phyloP scores from a whole-genome alignment of 2,797 vertebrate species.

The Allobates femoralis region DNA sequence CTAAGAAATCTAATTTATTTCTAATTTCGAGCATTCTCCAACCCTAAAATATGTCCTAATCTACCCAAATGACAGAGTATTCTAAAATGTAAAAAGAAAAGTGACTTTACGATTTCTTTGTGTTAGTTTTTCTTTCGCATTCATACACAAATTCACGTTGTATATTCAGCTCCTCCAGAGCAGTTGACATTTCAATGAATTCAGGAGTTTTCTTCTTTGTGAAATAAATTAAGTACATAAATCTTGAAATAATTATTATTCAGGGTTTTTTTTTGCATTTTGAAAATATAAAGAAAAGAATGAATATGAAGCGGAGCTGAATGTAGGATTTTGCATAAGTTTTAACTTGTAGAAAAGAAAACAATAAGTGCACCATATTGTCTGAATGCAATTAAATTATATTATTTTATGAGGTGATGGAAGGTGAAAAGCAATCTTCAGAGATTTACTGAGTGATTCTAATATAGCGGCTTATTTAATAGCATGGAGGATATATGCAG shows the following conservation, averaged over 20 bases:
- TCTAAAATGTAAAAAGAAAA: background rate
- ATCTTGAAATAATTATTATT: constrained; percentile 4
- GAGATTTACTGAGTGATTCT: background rate
- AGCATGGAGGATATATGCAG: background rate
- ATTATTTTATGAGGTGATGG: background rate
- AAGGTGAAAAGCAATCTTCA: constrained; percentile 16
- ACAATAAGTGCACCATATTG: background rate
- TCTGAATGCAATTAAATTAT: background rate
- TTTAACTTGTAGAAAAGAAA: background rate
- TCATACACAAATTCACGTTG: background rate
- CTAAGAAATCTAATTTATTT: no score
- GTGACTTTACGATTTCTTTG: background rate
- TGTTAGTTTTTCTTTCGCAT: background rate
- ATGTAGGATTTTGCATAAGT: background rate
- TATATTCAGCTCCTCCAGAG: background rate
- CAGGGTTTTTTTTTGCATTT: background rate
- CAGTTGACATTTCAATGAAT: background rate
- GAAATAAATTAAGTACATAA: constrained; percentile 11
- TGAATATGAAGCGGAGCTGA: background rate
- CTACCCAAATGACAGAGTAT: background rate
- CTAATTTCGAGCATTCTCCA: no score
- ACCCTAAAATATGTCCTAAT: no score
- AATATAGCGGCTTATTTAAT: background rate
- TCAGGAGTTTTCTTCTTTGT: background rate
- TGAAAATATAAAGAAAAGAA: background rate